Evolutionary conservation across 2,888 invertebrate species (phyloP), one percentile per base, ranked within the genome.

Genomic region (Morpho deidamia): DNA sequence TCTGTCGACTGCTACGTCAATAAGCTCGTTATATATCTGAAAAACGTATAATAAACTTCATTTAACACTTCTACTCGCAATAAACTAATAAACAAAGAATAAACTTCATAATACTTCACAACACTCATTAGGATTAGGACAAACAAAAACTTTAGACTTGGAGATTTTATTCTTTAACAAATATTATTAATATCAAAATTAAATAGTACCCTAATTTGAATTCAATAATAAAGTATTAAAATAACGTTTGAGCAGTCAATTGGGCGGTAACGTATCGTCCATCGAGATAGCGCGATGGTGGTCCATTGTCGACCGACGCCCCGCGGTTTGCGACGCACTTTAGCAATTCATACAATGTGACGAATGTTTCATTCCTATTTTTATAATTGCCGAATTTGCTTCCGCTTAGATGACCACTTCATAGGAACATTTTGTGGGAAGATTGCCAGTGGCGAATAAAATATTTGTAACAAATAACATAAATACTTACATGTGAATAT

Each of bases 211-310:
- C 62, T 55, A 61, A 63, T 63, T 52, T 60, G 58, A 61, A 64
- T 64, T 64, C 60, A 61, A 64, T 64, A 61, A 62, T 55, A 63
- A 81, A 78, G 78, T 84, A 88, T 88, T 85, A 83, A 80, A 84
- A 80, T 82, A 81, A 75, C 78, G 72, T 85, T 87, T 87, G 84
- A 87, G 86, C 73, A 86, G 80, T 88, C 88, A 88, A 89, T 88
- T 87, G 85, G 82, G 87, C 86, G 85, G 80, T 73, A 81, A 81
- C 76, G 78, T 83, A 85, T 83, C 82, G 86, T 77, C 81, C 83
- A 85, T 86, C 86, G 81, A 81, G 86, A 87, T 86, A 87, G 76
- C 81, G 71, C 78, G 65, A 89, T 89, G 86, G 88, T 83, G 88
- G 88, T 78, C 82, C 85, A 89, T 89, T 89, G 88, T 89, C 72